A percentile compares a stretch with the other conserved stretches of the same genome.
phyloP scores from a whole-genome alignment of 2,113 vertebrate species.

The Pachyramphus minor region DNA sequence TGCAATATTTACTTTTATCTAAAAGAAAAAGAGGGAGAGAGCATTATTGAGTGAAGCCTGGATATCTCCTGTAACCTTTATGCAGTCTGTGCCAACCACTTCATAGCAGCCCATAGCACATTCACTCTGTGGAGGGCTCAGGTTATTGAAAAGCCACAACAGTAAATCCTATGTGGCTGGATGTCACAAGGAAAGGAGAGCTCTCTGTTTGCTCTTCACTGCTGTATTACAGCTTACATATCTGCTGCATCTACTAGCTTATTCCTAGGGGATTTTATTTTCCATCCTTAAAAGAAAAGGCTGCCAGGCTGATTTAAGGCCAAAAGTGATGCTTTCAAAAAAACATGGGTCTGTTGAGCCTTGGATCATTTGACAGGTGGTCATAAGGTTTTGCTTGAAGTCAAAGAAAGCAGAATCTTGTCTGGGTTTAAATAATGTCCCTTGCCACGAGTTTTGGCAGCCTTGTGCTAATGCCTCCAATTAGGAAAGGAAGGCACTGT shows the following conservation, averaged over 20 bases:
- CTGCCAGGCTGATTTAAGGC: constrained; percentile 49
- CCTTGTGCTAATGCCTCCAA: not conserved
- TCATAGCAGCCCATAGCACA: not conserved
- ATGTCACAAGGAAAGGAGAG: constrained; percentile 10
- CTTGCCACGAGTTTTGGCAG: not conserved
- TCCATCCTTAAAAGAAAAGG: constrained; percentile 18
- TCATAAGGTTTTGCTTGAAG: constrained; percentile 42
- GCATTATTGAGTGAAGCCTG: not conserved
- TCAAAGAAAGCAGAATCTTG: constrained; percentile 12
- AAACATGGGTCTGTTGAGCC: not conserved
- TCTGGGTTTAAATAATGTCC: constrained; percentile 6
- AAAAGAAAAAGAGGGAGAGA: not conserved
- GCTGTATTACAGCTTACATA: not conserved
- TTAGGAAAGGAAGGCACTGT: not conserved
- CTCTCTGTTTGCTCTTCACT: constrained; percentile 24
- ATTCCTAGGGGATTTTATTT: constrained; percentile 45
- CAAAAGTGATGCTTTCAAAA: constrained; percentile 39
- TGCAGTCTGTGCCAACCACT: not conserved
- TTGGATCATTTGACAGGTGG: constrained; percentile 36
- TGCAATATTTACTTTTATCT: constrained; percentile 1
- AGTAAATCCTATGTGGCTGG: not conserved
- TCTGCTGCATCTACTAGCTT: not conserved
- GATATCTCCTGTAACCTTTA: not conserved
- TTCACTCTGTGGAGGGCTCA: not conserved
- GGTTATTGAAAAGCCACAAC: not conserved